A percentile compares a stretch with the other conserved stretches of the same genome.
These are phyloP conservation scores for Phenacoccus solenopsis DNA, from an alignment of 1,140 invertebrate species.

Conservation along the genomic window DNA sequence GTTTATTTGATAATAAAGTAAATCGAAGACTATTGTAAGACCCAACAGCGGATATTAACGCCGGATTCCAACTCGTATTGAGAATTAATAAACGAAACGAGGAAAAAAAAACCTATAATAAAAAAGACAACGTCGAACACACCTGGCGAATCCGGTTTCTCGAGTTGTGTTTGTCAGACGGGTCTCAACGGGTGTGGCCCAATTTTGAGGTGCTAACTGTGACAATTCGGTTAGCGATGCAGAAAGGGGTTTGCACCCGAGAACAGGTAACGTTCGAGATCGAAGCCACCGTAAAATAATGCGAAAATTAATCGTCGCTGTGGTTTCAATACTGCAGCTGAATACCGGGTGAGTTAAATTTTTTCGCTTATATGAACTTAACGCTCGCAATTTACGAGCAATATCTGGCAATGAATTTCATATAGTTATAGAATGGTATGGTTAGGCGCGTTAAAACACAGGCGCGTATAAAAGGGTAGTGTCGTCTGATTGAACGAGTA, in stretches of 20 bases:
- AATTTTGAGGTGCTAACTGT: constrained; percentile 5
- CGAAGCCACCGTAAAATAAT: neutral
- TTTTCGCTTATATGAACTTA: neutral
- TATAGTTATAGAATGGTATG: neutral
- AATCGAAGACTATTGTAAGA: neutral
- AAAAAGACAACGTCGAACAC: neutral
- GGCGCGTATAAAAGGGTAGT: neutral
- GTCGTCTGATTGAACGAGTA: neutral
- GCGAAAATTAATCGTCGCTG: neutral
- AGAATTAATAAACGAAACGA: neutral
- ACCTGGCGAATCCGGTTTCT: constrained; percentile 10
- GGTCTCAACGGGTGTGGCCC: constrained; percentile 11
- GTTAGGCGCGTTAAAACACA: neutral
- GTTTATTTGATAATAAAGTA: constrained; percentile 13
- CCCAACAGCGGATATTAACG: constrained; percentile 4
- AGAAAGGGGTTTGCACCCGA: neutral
- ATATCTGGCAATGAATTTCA: neutral
- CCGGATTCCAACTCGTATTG: neutral
- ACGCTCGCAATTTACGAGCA: neutral
- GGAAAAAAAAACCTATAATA: neutral
- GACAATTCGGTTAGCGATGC: neutral
- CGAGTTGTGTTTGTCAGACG: neutral
- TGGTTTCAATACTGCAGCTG: neutral
- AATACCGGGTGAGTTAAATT: neutral
- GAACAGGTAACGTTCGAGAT: neutral